Base-by-base conservation (phyloP, 2,888 invertebrate species). In the Drosophila borealis region DNA sequence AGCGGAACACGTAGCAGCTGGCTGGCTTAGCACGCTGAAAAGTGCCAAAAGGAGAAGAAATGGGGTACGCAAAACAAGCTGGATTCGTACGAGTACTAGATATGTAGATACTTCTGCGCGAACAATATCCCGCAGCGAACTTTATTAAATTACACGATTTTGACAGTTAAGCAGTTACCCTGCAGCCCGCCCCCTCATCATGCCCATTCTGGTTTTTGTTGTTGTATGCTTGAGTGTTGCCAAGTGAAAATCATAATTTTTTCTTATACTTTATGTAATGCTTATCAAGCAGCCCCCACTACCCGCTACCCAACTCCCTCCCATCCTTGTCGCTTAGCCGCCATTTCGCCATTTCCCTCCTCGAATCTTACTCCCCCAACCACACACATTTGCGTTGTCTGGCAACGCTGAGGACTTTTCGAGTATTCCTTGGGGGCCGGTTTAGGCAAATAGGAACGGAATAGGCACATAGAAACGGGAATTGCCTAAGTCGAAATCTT, bases 91-190 rank as follows among this genome's bases (percentile, higher is more conserved):
- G 39, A 51, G 49, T 14, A 29, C 13, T 36, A 6, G 34, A n/a
- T 21, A 44, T 59, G 60, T 59, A 53, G 73, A 77, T 69, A 61
- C 69, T 61, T 34, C 75, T 51, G 46, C 39, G 51, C 64, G 86
- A 84, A 88, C 83, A 91, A 90, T 90, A 91, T 90, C 91, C 91
- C 89, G 91, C 90, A 83, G 91, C 81, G 91, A 91, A 91, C 90
- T 91, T 91, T 91, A 91, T 91, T 91, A 91, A 91, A 92, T 91
- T 91, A 92, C 90, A 90, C 87, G 88, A 90, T 91, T 91, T 90
- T 91, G 90, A 90, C 91, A 91, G 91, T 91, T 90, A 90, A 84
- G 80, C 78, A 86, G 76, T 74, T 74, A 57, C 36, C 41, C 14
- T 5, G 4, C 25, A 6, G 42, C 17, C 33, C 37, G 36, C 54